Evolutionary conservation across 2,888 invertebrate species (phyloP).

Genomic region (Platycnemis pennipes): DNA sequence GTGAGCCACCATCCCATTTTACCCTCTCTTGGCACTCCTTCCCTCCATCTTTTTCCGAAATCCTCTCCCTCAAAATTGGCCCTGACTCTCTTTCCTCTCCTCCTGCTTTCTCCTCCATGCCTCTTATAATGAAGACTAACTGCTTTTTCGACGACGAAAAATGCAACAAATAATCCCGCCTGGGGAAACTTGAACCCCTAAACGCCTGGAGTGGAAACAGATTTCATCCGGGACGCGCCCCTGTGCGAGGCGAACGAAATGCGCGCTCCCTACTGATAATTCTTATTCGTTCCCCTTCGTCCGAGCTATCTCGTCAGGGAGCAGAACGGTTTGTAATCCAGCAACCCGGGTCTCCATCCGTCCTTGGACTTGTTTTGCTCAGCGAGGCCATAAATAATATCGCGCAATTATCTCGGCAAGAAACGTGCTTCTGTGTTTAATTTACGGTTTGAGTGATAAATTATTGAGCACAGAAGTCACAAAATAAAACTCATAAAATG

Average conservation of each 20-base stretch:
- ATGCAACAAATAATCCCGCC: slow-evolving; percentile 53
- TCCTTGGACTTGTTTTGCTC: neutral
- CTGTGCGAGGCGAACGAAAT: neutral
- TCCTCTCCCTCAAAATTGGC: slow-evolving; percentile 10
- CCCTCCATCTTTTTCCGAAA: neutral
- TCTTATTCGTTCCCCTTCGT: slow-evolving; percentile 13
- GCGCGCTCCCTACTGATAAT: neutral
- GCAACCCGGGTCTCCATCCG: neutral
- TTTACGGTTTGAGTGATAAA: neutral
- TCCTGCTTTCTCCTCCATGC: slow-evolving; percentile 42
- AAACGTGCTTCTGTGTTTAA: neutral
- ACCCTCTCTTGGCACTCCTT: neutral
- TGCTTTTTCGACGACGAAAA: slow-evolving; percentile 46
- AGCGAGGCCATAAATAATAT: neutral
- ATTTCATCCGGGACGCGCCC: slow-evolving; percentile 5
- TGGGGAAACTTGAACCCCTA: slow-evolving; percentile 37
- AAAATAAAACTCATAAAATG: no score
- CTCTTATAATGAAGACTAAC: slow-evolving; percentile 63
- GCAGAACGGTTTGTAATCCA: neutral
- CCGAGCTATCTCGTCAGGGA: neutral
- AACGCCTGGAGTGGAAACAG: slow-evolving; percentile 52
- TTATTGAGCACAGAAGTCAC: no score
- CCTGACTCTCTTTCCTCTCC: neutral
- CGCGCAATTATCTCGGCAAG: neutral
- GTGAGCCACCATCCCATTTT: neutral